Evolutionary conservation across 2,888 invertebrate genomes (phyloP).

Genomic region (Copidosoma aretas): DNA sequence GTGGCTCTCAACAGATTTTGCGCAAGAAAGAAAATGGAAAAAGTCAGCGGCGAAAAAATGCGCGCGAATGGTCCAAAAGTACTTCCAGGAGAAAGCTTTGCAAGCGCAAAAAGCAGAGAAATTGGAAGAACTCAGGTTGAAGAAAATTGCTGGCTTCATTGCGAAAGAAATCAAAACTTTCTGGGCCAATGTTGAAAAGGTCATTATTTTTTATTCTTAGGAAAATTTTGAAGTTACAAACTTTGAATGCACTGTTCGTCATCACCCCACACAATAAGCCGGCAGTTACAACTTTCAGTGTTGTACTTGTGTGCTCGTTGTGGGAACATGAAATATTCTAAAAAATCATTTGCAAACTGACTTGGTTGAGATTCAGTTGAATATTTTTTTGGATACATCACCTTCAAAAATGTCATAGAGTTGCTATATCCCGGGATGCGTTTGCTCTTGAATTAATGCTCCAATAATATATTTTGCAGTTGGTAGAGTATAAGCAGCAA

Average conservation of each 20-base stretch:
- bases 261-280: slow-evolving; percentile 62
- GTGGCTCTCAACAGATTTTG: slow-evolving; percentile 97
- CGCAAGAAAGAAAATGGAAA: slow-evolving; percentile 97
- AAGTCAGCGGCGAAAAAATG: slow-evolving; percentile 94
- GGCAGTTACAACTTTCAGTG: slow-evolving; percentile 55
- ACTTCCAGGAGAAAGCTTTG: slow-evolving; percentile 88
- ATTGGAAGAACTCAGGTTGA: slow-evolving; percentile 85
- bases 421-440: too few species aligned
- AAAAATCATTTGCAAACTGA: slow-evolving; percentile 10
- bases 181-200: slow-evolving; percentile 96
- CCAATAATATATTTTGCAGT: slow-evolving; percentile 60
- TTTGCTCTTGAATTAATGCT: slow-evolving; percentile 1
- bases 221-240: slow-evolving; percentile 12
- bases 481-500: slow-evolving; percentile 93
- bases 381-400: slow-evolving; percentile 33
- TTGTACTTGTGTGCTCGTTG: slow-evolving; percentile 61
- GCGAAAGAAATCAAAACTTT: slow-evolving; percentile 94
- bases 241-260: slow-evolving; percentile 9
- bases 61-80: slow-evolving; percentile 88
- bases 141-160: slow-evolving; percentile 85
- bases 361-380: slow-evolving; percentile 25
- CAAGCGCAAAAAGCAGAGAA: slow-evolving; percentile 91
- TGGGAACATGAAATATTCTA: slow-evolving; percentile 58
- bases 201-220: slow-evolving; percentile 51
- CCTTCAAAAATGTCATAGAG: background rate